Evolutionary conservation across 1,140 invertebrate genomes (phyloP).

Genomic region (Drosophila willistoni): DNA sequence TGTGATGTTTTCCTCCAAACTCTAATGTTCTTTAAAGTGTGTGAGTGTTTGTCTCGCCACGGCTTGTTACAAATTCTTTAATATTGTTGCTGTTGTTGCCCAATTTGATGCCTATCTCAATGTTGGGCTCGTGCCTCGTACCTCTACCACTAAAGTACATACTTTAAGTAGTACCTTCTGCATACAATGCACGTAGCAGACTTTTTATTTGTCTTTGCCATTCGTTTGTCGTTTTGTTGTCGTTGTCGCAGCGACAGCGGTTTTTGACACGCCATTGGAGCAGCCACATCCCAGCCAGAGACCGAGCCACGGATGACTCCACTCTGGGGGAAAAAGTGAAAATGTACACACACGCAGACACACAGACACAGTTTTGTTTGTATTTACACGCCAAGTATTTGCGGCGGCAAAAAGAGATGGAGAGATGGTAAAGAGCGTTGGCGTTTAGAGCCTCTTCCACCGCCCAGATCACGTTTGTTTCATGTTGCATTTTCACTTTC

Average conservation of each 20-base stretch:
- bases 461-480: conserved; percentile 65
- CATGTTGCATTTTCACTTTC: conserved; percentile 77
- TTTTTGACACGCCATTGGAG: conserved; percentile 51
- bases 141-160: neutral
- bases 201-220: conserved; percentile 73
- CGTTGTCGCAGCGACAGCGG: conserved; percentile 6
- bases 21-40: conserved; percentile 24
- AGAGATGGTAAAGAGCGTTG: conserved; percentile 3
- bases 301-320: conserved; percentile 11
- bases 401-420: conserved; percentile 28
- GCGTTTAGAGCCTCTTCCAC: conserved; percentile 27
- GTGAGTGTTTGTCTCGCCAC: conserved; percentile 4
- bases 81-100: conserved; percentile 6
- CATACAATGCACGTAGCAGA: conserved; percentile 69
- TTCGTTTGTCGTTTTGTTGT: conserved; percentile 30
- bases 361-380: conserved; percentile 54
- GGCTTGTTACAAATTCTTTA: conserved; percentile 19
- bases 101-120: conserved; percentile 33
- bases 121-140: conserved; percentile 36
- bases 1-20: too few relatives aligned
- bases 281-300: conserved; percentile 2
- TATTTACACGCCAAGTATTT: conserved; percentile 63
- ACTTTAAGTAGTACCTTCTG: conserved; percentile 31
- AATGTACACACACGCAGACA: conserved; percentile 54
- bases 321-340: conserved; percentile 63